These are phyloP conservation scores for Epizoanthus illoricatus DNA, from an alignment of 92 coral and sea anemone species.

Conservation along the genomic window DNA sequence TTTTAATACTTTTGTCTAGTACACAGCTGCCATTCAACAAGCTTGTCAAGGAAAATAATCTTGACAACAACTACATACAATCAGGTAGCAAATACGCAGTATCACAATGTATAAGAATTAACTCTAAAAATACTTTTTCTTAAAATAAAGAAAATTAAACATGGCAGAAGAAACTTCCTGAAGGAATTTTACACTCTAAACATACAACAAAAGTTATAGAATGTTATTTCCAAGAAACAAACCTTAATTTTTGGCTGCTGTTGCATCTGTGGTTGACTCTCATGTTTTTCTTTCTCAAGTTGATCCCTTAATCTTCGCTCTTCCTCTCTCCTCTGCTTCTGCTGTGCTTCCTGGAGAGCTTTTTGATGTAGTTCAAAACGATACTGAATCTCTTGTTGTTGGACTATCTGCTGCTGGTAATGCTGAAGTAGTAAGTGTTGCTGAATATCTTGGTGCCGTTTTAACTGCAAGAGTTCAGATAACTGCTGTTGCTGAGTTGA, in stretches of 20 bases:
- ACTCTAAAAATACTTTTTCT: too few relatives aligned
- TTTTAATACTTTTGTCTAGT: too few relatives aligned
- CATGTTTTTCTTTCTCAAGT: slow-evolving; percentile 31
- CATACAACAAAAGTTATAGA: too few relatives aligned
- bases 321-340: slow-evolving; percentile 39
- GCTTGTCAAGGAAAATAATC: too few relatives aligned
- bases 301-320: slow-evolving; percentile 21
- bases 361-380: slow-evolving; percentile 26
- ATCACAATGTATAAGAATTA: too few relatives aligned
- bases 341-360: slow-evolving; percentile 31
- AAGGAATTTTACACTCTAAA: too few relatives aligned
- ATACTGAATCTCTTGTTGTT: slow-evolving; percentile 14
- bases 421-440: slow-evolving; percentile 52
- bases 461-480: slow-evolving; percentile 67
- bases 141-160: too few relatives aligned
- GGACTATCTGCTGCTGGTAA: slow-evolving; percentile 32
- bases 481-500: slow-evolving; percentile 77
- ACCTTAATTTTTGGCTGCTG: slow-evolving; percentile 40
- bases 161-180: too few relatives aligned
- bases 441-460: slow-evolving; percentile 72
- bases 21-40: too few relatives aligned
- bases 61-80: too few relatives aligned
- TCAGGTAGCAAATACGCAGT: too few relatives aligned
- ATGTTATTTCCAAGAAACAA: neutral
- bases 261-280: slow-evolving; percentile 10